Conservation (phyloP, 2,888 invertebrate genomes). For the Tubulanus polymorphus region DNA sequence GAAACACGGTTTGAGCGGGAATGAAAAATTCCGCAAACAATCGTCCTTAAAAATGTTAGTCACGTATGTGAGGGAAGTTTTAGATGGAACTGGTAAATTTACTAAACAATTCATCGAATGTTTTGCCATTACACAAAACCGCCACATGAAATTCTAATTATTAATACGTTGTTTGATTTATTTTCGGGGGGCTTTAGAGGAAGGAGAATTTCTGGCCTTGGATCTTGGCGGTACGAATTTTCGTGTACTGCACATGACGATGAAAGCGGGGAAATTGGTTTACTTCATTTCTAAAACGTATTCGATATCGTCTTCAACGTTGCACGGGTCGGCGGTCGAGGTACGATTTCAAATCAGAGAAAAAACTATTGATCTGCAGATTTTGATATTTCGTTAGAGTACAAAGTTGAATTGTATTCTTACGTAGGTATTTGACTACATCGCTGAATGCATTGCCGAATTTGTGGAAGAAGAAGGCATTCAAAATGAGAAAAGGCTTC, state of each 20-base stretch:
- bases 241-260: conserved; percentile 66
- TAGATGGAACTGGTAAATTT: conserved; percentile 43
- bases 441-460: conserved; percentile 70
- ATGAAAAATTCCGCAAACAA: conserved; percentile 28
- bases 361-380: too few species aligned
- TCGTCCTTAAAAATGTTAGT: conserved; percentile 46
- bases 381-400: too few species aligned
- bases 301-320: too few species aligned
- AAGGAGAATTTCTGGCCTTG: conserved; percentile 70
- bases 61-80: conserved; percentile 39
- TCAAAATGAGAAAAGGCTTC: conserved; percentile 58
- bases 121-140: too few species aligned
- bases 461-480: conserved; percentile 64
- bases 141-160: too few species aligned
- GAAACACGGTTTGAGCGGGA: conserved; percentile 31
- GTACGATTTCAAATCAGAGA: too few species aligned
- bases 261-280: conserved; percentile 55
- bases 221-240: conserved; percentile 82
- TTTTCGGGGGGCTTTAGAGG: conserved; percentile 64
- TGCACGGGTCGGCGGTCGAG: too few species aligned
- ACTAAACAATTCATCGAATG: not conserved
- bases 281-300: too few species aligned
- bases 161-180: too few species aligned
- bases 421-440: conserved; percentile 65
- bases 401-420: not conserved